Evolutionary conservation across 2,113 vertebrate species (phyloP), one percentile per base, ranked within the genome.

Genomic region (Brachyistius frenatus): DNA sequence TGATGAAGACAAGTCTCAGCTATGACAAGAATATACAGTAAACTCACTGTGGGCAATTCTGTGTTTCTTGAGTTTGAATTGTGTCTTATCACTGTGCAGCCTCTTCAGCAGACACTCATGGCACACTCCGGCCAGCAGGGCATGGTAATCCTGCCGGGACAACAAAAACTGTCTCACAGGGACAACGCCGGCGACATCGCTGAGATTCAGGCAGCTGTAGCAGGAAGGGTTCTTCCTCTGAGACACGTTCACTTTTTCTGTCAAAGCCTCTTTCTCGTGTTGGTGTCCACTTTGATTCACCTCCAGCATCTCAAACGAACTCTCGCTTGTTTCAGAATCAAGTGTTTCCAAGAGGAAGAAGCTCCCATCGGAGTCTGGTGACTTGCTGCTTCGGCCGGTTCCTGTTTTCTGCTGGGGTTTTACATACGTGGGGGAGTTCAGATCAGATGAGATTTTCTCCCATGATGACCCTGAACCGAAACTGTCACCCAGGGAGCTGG

Each of bases 81-180:
- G 50, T 9, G 90, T 95, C 0, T 93, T 93, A 6, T 93, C 81
- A 54, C 74, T 86, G 53, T 89, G 76, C 11, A 99, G 73, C 68
- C 96, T 94, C 58, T 82, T 88, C 58, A 96, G 73, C 16, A 99
- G 93, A 95, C 98, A 98, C 0, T 88, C 64, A 2, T 95, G 95
- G 16, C 93, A 95, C 57, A 97, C 95, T 8, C 97, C 97, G 5
- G 96, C 94, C 63, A 98, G 86, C 0, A 99, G 95, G 8, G 91
- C 92, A 52, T 65, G 68, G 82, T 96, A 96, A 85, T 99, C 97
- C 1, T 90, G 81, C 1, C 92, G 89, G 5, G 88, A 91, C 88
- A 99, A 90, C 30, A 82, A 54, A 4, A 94, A 95, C 54, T 91
- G 88, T 0, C 81, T 67, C 8, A 89, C 76, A 0, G 76, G 57